A percentile compares a stretch with the other conserved stretches of the same genome.
These are phyloP conservation scores for Nephrocerus scutellatus DNA, from an alignment of 2,888 invertebrate genomes.

Conservation along the genomic window DNA sequence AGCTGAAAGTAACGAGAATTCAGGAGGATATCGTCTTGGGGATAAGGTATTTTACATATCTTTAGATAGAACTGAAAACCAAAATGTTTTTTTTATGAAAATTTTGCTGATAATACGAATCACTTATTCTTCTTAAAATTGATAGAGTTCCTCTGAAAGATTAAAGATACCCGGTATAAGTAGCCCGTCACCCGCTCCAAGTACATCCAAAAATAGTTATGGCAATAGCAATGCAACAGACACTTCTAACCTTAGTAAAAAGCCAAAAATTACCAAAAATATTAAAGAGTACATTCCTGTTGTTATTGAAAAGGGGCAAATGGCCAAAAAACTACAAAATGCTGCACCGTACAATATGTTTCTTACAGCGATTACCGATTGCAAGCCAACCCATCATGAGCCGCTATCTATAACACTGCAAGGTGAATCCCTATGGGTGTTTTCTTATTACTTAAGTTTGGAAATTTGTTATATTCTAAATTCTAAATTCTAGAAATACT, in stretches of 20 bases:
- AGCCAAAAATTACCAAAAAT: constrained; percentile 38
- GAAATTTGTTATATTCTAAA: constrained; percentile 5
- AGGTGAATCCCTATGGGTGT: constrained; percentile 45
- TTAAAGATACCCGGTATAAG: constrained; percentile 2
- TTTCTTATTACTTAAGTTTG: constrained; percentile 1
- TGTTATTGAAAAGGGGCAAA: constrained; percentile 54
- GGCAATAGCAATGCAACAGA: constrained; percentile 11
- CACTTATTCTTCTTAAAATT: background rate
- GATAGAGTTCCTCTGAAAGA: background rate
- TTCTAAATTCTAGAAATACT: constrained; percentile 70
- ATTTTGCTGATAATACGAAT: no score
- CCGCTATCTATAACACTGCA: constrained; percentile 62
- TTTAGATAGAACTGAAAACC: background rate
- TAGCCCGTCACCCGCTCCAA: constrained; percentile 16
- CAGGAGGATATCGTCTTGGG: constrained; percentile 3
- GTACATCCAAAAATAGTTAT: constrained; percentile 12
- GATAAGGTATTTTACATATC: background rate
- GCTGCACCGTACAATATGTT: constrained; percentile 70
- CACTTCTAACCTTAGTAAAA: constrained; percentile 37
- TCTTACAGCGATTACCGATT: constrained; percentile 63
- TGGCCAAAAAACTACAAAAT: constrained; percentile 59
- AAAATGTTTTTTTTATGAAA: no score
- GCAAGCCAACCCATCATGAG: constrained; percentile 57
- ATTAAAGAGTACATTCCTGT: constrained; percentile 50
- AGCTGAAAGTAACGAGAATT: background rate